Evolutionary conservation across 1,140 invertebrate genomes (phyloP).

Genomic region (Neodiprion fabricii): DNA sequence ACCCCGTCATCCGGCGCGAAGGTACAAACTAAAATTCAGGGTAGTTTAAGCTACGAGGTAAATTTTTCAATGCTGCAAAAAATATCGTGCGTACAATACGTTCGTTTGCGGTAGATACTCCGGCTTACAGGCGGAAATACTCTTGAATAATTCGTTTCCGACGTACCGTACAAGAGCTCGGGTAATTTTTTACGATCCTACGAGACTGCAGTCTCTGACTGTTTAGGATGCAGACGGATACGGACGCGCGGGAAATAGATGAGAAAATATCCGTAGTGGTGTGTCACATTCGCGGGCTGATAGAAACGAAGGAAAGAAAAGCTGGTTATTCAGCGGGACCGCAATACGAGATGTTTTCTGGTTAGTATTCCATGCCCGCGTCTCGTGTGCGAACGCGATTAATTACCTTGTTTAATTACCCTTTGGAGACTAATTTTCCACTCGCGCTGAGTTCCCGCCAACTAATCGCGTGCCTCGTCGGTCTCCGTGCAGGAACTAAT

Average conservation of each 20-base stretch:
- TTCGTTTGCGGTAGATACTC: background rate
- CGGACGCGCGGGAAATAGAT: too few species aligned
- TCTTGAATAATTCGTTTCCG: background rate
- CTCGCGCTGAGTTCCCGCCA: constrained; percentile 31
- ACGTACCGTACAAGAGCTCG: background rate
- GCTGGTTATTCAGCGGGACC: background rate
- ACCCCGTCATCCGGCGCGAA: background rate
- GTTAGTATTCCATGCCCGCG: constrained; percentile 47
- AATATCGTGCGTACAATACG: background rate
- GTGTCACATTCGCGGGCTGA: background rate
- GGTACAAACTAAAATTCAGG: background rate
- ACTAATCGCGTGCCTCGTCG: constrained; percentile 44
- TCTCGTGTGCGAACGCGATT: constrained; percentile 44
- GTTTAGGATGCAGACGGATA: too few species aligned
- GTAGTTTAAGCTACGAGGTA: background rate
- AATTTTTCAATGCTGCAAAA: background rate
- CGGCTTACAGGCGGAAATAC: background rate
- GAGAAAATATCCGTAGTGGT: too few species aligned
- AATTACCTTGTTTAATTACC: constrained; percentile 54
- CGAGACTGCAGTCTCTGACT: too few species aligned
- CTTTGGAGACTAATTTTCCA: constrained; percentile 52
- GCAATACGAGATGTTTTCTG: constrained; percentile 13
- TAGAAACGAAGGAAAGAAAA: background rate
- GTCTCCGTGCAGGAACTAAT: constrained; percentile 19
- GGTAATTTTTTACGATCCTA: too few species aligned